phyloP scores from a whole-genome alignment of 2,888 invertebrate genomes.

The Tipula confusa region DNA sequence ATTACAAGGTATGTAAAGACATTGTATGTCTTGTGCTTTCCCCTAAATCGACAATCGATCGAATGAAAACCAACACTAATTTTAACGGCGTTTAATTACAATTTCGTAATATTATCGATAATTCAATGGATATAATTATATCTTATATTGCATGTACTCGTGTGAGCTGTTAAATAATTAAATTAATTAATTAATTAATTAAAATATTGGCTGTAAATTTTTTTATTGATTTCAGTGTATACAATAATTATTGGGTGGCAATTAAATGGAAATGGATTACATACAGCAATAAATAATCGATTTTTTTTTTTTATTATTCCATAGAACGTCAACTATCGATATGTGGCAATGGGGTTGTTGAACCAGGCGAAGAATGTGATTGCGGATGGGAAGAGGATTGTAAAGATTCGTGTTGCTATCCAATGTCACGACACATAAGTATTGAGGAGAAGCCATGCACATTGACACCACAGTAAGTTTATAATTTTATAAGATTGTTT shows the following conservation, averaged over 20 bases:
- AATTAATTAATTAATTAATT: background rate
- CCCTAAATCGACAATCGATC: too few species aligned
- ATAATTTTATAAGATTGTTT: constrained; percentile 40
- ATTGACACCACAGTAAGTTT: constrained; percentile 68
- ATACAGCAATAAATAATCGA: background rate
- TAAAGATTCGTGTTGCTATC: constrained; percentile 87
- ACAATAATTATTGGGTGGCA: background rate
- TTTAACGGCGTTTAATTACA: too few species aligned
- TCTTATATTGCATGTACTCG: too few species aligned
- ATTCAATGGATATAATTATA: too few species aligned
- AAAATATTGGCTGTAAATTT: background rate
- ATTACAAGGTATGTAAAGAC: too few species aligned
- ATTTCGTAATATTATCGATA: too few species aligned
- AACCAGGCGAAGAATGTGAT: constrained; percentile 96
- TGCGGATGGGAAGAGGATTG: constrained; percentile 99
- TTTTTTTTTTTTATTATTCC: constrained; percentile 36
- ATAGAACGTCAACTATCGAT: constrained; percentile 87
- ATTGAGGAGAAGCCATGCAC: constrained; percentile 78
- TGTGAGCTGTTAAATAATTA: too few species aligned
- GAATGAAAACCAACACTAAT: too few species aligned
- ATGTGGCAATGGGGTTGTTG: constrained; percentile 97
- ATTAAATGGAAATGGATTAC: background rate
- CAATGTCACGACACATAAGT: constrained; percentile 77
- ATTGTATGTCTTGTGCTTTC: too few species aligned
- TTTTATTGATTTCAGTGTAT: background rate